Conservation (phyloP, 2,888 invertebrate species). For the Ramazzottius varieornatus region DNA sequence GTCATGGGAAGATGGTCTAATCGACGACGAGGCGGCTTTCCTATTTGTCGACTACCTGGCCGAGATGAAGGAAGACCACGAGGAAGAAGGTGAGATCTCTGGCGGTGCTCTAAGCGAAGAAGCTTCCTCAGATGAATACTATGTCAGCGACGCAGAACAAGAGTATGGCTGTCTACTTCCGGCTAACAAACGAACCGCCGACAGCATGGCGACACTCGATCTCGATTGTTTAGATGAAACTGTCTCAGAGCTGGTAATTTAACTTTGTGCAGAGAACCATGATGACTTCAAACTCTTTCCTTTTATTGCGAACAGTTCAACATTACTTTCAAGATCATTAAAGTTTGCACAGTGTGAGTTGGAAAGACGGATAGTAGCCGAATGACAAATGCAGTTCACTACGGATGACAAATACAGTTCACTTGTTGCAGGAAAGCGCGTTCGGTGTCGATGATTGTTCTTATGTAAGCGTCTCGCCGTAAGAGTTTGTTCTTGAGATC, state of each 20-base stretch:
- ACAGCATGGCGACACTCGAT: neutral
- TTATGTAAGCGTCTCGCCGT: neutral
- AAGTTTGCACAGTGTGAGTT: too few species aligned
- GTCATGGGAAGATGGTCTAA: neutral
- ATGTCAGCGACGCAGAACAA: neutral
- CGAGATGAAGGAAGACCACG: neutral
- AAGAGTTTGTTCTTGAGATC: neutral
- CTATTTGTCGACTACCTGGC: neutral
- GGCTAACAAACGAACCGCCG: neutral
- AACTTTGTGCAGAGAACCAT: too few species aligned
- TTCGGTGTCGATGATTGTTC: neutral
- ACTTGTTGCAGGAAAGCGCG: neutral
- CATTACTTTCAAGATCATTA: too few species aligned
- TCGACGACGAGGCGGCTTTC: neutral
- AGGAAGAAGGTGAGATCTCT: neutral
- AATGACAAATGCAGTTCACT: neutral
- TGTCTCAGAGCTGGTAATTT: too few species aligned
- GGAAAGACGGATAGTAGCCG: too few species aligned
- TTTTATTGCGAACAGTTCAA: too few species aligned
- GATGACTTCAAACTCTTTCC: too few species aligned
- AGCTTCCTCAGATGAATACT: neutral
- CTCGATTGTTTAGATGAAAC: neutral
- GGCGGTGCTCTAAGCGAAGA: too few species aligned
- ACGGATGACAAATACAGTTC: neutral
- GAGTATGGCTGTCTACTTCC: neutral